Base-by-base conservation (phyloP, 2,888 invertebrate species). In the Embidobia sp. region DNA sequence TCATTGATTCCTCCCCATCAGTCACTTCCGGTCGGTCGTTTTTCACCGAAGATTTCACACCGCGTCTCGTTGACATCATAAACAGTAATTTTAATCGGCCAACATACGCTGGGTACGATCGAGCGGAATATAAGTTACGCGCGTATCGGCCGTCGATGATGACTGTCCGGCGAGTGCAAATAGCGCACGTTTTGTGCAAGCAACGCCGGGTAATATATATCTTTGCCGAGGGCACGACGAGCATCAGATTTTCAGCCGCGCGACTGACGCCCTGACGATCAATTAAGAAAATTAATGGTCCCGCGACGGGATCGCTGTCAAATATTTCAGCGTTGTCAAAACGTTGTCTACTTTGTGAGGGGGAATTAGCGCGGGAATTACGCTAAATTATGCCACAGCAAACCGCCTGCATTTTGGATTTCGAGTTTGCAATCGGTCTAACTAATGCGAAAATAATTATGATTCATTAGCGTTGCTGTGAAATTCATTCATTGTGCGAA, bases 291-390 rank as follows among this genome's bases (percentile, higher is more conserved):
- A 72, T 72, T 72, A 64, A 72, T 72, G 63, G 64, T 64, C 57
- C 57, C 48, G 37, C 37, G 27, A 63, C 40, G 48, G 8, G 63
- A 16, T 63, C 40, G 72, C 31, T 40, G 72, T 64, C 72, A 57
- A 72, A 72, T 72, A 72, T 72, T 72, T 72, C 63, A 64, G n/a
- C 22, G 53, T 40, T 72, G 61, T 72, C 72, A 72, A 72, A 72
- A 72, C 40, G 63, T 55, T 63, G 55, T 55, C 70, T 70, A 61
- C 61, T 70, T 51, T 46, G 53, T 46, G 46, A 8, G 16, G 4
- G 0, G 6, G 22, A 6, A 22, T 22, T 22, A 22, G 22, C 22
- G 3, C 6, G 22, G 22, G 27, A 66, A 29, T 48, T 40, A 31
- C 15, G 22, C 16, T 46, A 33, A 59, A 19, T 46, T 59, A 59